These are phyloP conservation scores for Cheilosia variabilis DNA, from an alignment of 2,888 invertebrate species.

Conservation along the genomic window DNA sequence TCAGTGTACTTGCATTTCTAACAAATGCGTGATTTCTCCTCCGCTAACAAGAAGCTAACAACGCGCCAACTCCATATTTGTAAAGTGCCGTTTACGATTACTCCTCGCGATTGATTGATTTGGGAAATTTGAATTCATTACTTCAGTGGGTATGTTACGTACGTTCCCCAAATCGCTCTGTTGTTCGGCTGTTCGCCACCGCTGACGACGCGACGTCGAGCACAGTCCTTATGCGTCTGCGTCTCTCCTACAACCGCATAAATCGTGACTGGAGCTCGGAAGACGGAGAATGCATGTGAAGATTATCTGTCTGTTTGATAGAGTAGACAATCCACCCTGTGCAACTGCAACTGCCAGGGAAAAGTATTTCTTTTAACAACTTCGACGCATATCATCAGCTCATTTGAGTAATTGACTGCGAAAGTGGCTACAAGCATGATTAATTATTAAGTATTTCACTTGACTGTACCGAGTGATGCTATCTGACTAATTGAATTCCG, in stretches of 20 bases:
- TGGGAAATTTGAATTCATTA: slow-evolving; percentile 73
- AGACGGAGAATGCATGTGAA: slow-evolving; percentile 65
- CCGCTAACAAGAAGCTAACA: slow-evolving; percentile 43
- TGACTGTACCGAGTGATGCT: slow-evolving; percentile 49
- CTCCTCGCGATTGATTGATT: slow-evolving; percentile 66
- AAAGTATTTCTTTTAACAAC: slow-evolving; percentile 45
- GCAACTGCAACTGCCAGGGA: slow-evolving; percentile 21
- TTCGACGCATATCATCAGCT: slow-evolving; percentile 69
- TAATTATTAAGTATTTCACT: slow-evolving; percentile 67
- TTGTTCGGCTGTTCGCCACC: neutral
- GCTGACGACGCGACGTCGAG: neutral
- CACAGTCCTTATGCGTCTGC: slow-evolving; percentile 40
- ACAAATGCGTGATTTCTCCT: neutral
- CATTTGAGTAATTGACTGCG: slow-evolving; percentile 74
- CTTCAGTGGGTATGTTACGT: slow-evolving; percentile 26
- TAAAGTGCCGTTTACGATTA: slow-evolving; percentile 66
- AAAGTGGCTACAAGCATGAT: slow-evolving; percentile 70
- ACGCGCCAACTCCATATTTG: slow-evolving; percentile 66
- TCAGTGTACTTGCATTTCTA: neutral
- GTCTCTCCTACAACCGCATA: neutral
- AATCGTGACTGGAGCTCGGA: slow-evolving; percentile 65
- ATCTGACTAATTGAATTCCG: slow-evolving; percentile 73
- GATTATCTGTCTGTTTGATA: slow-evolving; percentile 67
- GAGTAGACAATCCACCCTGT: slow-evolving; percentile 46
- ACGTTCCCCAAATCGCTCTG: neutral